Conservation (phyloP, 2,888 invertebrate species). For the Lamellibrachia satsuma region DNA sequence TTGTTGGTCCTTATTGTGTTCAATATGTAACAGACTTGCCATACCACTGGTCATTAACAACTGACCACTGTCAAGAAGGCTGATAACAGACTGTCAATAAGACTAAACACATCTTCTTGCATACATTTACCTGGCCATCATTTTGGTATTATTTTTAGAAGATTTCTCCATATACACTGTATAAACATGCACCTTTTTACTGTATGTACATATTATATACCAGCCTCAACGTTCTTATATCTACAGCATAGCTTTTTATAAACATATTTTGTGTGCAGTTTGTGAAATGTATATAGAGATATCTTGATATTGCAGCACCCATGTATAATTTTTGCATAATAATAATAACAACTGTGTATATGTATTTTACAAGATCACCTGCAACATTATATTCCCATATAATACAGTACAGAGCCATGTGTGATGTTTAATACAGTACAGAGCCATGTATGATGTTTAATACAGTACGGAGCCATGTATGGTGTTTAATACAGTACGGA, state of each 20-base stretch:
- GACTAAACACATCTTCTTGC: not conserved
- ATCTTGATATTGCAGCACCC: not conserved
- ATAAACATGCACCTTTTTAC: slow-evolving; percentile 7
- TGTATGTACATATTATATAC: not conserved
- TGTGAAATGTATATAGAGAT: not conserved
- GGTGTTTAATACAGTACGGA: no score
- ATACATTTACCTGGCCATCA: not conserved
- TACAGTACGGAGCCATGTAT: no score
- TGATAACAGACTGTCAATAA: not conserved
- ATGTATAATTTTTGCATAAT: slow-evolving; percentile 1
- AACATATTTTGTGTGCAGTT: not conserved
- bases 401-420: not conserved
- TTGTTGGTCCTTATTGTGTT: not conserved
- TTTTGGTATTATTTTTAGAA: not conserved
- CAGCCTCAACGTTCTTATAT: not conserved
- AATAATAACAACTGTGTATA: not conserved
- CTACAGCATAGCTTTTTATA: not conserved
- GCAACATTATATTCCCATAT: not conserved
- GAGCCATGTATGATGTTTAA: no score
- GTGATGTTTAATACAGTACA: not conserved
- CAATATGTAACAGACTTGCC: not conserved
- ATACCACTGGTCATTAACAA: not conserved
- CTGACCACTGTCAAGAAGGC: not conserved
- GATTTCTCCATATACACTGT: slow-evolving; percentile 17
- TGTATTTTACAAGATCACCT: not conserved